Conservation (phyloP, 2,113 vertebrate genomes). For the Carassius gibelio region DNA sequence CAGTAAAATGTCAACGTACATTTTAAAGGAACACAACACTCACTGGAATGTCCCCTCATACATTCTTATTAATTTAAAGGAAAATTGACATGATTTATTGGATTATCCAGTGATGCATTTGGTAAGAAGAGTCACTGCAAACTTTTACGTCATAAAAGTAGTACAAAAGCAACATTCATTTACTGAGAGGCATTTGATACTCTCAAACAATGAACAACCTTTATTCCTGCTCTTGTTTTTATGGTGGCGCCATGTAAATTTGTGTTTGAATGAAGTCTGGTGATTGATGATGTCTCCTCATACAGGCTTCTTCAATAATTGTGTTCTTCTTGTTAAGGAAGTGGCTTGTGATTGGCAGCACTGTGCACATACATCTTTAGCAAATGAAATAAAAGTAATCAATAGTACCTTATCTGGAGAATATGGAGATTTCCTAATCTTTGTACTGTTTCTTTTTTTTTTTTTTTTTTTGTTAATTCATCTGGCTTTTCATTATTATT, state of each 20-base stretch:
- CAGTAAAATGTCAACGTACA: neutral
- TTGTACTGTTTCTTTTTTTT: no score
- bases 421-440: neutral
- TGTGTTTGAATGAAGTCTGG: slow-evolving; percentile 38
- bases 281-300: slow-evolving; percentile 32
- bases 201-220: slow-evolving; percentile 32
- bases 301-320: slow-evolving; percentile 1
- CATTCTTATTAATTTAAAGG: neutral
- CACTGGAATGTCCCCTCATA: neutral
- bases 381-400: neutral
- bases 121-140: neutral
- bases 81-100: slow-evolving; percentile 4
- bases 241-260: slow-evolving; percentile 15
- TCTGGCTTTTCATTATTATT: neutral
- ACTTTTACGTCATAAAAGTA: neutral
- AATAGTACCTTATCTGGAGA: neutral
- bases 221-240: neutral
- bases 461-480: neutral
- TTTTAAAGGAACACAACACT: neutral
- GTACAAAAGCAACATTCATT: slow-evolving; percentile 4
- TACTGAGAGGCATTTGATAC: slow-evolving; percentile 10
- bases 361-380: neutral
- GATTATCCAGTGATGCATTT: slow-evolving; percentile 1
- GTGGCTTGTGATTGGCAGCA: neutral
- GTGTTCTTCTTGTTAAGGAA: neutral